Conservation (phyloP, 2,888 invertebrate genomes). For the Acanthosepion lycidas region DNA sequence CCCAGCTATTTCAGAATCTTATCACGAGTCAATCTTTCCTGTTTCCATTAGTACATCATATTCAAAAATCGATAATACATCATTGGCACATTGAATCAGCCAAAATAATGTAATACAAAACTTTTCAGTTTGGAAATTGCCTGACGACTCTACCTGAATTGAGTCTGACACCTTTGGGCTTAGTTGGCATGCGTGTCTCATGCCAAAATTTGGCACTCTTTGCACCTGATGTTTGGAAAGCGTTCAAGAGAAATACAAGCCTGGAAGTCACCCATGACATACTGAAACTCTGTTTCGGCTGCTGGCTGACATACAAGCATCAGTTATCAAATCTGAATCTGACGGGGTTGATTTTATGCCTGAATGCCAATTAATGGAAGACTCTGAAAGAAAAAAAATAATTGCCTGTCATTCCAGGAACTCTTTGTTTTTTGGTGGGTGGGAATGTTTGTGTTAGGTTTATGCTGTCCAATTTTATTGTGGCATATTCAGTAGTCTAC, state of each 20-base stretch:
- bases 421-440: no score
- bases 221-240: slow-evolving; percentile 2
- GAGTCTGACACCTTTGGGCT: not conserved
- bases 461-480: no score
- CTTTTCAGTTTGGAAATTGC: not conserved
- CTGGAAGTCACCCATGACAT: not conserved
- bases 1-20: not conserved
- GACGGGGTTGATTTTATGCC: not conserved
- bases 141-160: not conserved
- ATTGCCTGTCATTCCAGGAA: no score
- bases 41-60: not conserved
- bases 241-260: not conserved
- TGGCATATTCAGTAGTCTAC: no score
- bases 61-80: not conserved
- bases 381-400: not conserved
- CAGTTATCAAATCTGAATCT: not conserved
- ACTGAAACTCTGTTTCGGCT: not conserved
- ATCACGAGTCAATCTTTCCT: not conserved
- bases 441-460: no score
- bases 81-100: not conserved
- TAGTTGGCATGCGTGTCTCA: not conserved
- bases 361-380: not conserved
- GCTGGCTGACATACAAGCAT: not conserved
- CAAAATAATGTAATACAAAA: not conserved
- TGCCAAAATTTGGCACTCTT: not conserved